Evolutionary conservation across 2,797 vertebrate genomes (phyloP).

Genomic region (Sebastes diploproa): DNA sequence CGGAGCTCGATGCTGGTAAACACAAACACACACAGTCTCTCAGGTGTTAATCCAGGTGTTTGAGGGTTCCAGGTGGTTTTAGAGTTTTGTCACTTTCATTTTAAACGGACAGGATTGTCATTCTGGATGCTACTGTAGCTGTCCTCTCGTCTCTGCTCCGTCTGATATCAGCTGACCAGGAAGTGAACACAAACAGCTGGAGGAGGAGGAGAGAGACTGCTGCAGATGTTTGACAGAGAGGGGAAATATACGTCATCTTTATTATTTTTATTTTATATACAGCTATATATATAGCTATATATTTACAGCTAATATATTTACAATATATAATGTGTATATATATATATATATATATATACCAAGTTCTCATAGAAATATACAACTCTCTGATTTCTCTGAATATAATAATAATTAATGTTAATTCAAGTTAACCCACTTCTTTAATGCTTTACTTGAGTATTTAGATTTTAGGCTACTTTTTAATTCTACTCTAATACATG

Average conservation of each 20-base stretch:
- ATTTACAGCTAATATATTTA: no score
- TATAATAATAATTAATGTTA: no score
- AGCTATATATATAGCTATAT: no score
- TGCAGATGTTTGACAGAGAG: slow-evolving; percentile 20
- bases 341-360: no score
- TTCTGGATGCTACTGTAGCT: slow-evolving; percentile 26
- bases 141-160: slow-evolving; percentile 10
- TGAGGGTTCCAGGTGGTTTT: not conserved
- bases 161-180: slow-evolving; percentile 70
- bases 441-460: not conserved
- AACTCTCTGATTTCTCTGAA: not conserved
- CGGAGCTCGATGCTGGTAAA: not conserved
- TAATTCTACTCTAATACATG: not conserved
- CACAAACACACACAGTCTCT: not conserved
- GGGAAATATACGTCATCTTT: not conserved
- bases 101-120: slow-evolving; percentile 32
- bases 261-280: not conserved
- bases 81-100: slow-evolving; percentile 17
- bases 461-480: not conserved
- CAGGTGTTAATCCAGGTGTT: not conserved
- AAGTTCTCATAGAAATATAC: not conserved
- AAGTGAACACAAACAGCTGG: slow-evolving; percentile 62
- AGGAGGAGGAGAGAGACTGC: not conserved
- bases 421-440: not conserved
- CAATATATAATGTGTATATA: no score